These are phyloP conservation scores for Apocheima hispidaria DNA, from an alignment of 2,888 invertebrate species.

Conservation along the genomic window DNA sequence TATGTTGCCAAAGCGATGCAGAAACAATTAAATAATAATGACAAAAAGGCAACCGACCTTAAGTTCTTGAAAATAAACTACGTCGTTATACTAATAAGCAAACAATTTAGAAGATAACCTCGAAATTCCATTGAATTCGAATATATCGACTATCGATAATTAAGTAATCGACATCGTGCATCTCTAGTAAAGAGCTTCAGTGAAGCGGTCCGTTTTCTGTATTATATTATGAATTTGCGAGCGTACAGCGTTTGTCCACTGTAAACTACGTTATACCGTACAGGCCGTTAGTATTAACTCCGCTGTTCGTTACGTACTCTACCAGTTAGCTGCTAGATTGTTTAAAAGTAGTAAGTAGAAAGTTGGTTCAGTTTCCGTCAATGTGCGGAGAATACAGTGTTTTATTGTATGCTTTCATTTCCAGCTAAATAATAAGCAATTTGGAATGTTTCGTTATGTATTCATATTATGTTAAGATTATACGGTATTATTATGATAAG, in stretches of 20 bases:
- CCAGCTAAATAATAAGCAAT: too few relatives aligned
- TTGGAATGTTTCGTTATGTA: too few relatives aligned
- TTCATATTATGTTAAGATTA: too few relatives aligned
- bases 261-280: conserved; percentile 51
- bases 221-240: conserved; percentile 44
- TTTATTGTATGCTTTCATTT: too few relatives aligned
- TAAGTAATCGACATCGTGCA: conserved; percentile 29
- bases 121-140: background rate
- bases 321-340: conserved; percentile 2
- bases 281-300: conserved; percentile 56
- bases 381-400: conserved; percentile 10
- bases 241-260: conserved; percentile 55
- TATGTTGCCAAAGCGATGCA: background rate
- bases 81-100: background rate
- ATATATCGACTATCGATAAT: conserved; percentile 16
- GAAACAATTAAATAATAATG: background rate
- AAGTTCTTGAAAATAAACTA: background rate
- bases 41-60: background rate
- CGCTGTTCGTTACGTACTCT: conserved; percentile 31
- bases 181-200: conserved; percentile 7
- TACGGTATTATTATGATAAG: too few relatives aligned
- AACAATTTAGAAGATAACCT: background rate
- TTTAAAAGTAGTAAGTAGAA: background rate
- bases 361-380: background rate
- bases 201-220: conserved; percentile 21